Evolutionary conservation across 2,888 invertebrate species (phyloP).

Genomic region (Colostygia pectinataria): DNA sequence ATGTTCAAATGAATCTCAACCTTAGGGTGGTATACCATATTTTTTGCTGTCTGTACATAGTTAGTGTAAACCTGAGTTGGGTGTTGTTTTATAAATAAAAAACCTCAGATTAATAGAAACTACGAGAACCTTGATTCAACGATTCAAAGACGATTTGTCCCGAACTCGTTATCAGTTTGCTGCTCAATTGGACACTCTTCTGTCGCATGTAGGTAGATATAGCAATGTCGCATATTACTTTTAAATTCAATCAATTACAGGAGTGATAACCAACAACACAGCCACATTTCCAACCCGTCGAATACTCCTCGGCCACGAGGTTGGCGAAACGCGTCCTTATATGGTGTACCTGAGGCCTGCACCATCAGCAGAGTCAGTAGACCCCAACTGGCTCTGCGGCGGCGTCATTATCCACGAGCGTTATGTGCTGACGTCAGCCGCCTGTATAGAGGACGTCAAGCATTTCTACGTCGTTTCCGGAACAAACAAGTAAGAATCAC

Average conservation of each 20-base stretch:
- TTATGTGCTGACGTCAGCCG: slow-evolving; percentile 68
- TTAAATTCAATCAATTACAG: neutral
- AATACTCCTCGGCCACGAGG: slow-evolving; percentile 52
- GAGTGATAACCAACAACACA: neutral
- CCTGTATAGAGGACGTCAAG: slow-evolving; percentile 67
- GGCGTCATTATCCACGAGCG: slow-evolving; percentile 62
- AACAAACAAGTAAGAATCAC: slow-evolving; percentile 59
- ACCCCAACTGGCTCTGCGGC: slow-evolving; percentile 62
- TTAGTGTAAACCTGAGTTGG: too few relatives aligned
- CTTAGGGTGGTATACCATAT: too few relatives aligned
- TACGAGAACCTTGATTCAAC: too few relatives aligned
- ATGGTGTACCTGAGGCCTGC: slow-evolving; percentile 69
- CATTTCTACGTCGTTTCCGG: slow-evolving; percentile 68
- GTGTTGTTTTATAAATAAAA: too few relatives aligned
- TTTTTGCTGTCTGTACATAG: too few relatives aligned
- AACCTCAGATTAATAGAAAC: too few relatives aligned
- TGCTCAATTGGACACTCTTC: too few relatives aligned
- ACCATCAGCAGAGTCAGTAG: slow-evolving; percentile 11
- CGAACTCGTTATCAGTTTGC: too few relatives aligned
- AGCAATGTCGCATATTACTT: neutral
- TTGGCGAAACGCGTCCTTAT: slow-evolving; percentile 59
- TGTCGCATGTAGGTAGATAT: too few relatives aligned
- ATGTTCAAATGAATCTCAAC: too few relatives aligned
- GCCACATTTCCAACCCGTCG: slow-evolving; percentile 43
- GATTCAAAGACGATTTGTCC: too few relatives aligned